Base-by-base conservation (phyloP, 2,113 vertebrate genomes). In the Diadophis punctatus region DNA sequence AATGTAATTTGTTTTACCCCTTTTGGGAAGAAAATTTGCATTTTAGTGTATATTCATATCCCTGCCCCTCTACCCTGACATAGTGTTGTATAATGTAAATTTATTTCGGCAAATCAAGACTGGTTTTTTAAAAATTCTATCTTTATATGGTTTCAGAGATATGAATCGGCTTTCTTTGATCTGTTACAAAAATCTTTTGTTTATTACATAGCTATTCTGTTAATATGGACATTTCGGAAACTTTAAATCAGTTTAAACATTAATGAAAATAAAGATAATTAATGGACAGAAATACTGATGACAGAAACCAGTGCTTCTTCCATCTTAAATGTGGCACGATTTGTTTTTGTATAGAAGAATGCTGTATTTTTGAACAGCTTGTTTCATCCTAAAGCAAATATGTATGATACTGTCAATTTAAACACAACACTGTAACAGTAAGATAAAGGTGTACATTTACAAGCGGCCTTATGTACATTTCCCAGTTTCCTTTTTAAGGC, bases 391-490 rank as follows among this genome's bases (percentile, higher is more conserved):
- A 98, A 98, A 98, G 97, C 98, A 98, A 98, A 98, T 98, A 98
- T 99, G 99, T 99, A 99, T 98, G 98, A 99, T 99, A 99, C 98
- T 99, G 98, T 98, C 98, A 96, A 98, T 99, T 99, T 98, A 99
- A 98, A 99, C 98, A 98, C 98, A 98, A 98, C 98, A 98, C 98
- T 99, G 98, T 99, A 98, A 99, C 99, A 98, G 98, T 98, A 98
- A 98, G 98, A 98, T 96, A 96, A 98, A 97, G 98, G 98, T 99
- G 99, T 99, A 99, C 98, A 99, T 99, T 99, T 99, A 99, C 98
- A 99, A 99, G 99, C 98, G 98, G 99, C 99, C 99, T 99, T 99
- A 99, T 99, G 99, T 99, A 99, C 99, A 99, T 99, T 99, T 99
- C 98, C 99, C 98, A 98, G 98, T 98, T 98, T 98, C 97, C 98